Conservation (phyloP, 2,113 vertebrate species). For the Origma solitaria region DNA sequence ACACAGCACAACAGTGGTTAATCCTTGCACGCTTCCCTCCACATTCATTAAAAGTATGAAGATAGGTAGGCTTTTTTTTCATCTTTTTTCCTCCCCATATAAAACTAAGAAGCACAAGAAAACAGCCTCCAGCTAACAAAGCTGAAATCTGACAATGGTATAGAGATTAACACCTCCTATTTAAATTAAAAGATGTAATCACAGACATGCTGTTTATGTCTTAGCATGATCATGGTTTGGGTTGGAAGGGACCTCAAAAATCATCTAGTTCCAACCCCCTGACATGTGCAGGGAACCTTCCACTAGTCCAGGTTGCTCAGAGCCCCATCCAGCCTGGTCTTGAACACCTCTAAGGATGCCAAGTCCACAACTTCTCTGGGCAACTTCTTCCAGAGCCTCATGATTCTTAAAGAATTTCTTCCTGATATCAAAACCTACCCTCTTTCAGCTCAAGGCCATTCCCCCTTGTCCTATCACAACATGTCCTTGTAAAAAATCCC, state of each 20-base stretch:
- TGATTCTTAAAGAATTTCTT: neutral
- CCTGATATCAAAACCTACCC: neutral
- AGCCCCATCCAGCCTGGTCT: neutral
- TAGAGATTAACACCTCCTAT: neutral
- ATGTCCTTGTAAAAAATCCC: neutral
- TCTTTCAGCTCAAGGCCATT: neutral
- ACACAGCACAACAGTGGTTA: neutral
- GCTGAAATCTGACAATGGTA: neutral
- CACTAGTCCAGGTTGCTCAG: neutral
- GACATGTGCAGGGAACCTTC: neutral
- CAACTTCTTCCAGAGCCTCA: neutral
- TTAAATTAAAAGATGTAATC: neutral
- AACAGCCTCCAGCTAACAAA: neutral
- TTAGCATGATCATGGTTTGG: neutral
- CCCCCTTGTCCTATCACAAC: neutral
- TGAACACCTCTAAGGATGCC: neutral
- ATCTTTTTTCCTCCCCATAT: no score
- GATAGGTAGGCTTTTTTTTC: neutral
- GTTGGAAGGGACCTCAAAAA: neutral
- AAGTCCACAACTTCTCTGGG: neutral
- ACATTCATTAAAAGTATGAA: neutral
- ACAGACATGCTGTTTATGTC: neutral
- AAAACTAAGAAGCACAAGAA: neutral
- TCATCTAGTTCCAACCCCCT: neutral
- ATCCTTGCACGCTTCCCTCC: neutral